Evolutionary conservation across 2,113 vertebrate species (phyloP).

Genomic region (Oreocharis arfaki): DNA sequence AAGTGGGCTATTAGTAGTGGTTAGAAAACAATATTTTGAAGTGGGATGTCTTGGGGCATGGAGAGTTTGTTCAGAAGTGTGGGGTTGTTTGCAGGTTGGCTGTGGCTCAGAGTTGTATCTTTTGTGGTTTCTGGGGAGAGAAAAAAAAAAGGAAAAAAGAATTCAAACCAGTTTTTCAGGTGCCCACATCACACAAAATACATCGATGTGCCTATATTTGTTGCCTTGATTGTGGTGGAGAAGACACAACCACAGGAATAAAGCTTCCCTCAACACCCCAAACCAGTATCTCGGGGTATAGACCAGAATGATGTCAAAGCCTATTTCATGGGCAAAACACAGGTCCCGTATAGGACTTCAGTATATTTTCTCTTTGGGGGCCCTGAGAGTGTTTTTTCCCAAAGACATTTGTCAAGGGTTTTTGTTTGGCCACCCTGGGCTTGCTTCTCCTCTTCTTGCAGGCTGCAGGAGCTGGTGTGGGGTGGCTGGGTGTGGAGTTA

Average conservation of each 20-base stretch:
- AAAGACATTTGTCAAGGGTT: background rate
- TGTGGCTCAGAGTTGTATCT: conserved; percentile 8
- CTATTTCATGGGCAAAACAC: background rate
- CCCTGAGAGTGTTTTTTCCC: background rate
- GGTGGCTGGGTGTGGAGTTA: background rate
- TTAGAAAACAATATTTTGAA: conserved; percentile 47
- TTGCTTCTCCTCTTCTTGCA: background rate
- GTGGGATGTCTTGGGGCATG: background rate
- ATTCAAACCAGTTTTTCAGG: background rate
- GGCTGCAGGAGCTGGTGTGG: background rate
- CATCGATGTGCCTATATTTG: background rate
- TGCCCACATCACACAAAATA: background rate
- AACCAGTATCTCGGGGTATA: rapidly evolving
- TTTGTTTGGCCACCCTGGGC: background rate
- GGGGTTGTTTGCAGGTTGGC: conserved; percentile 15
- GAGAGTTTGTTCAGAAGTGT: background rate
- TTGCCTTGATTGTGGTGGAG: background rate
- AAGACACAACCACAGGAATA: background rate
- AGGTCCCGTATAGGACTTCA: background rate
- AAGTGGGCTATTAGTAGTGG: conserved; percentile 44
- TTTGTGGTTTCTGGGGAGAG: background rate
- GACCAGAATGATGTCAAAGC: background rate
- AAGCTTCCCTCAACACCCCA: background rate
- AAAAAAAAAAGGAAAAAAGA: background rate
- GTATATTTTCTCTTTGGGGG: background rate